phyloP scores from a whole-genome alignment of 2,888 invertebrate species.

The Galerucella calmariensis region DNA sequence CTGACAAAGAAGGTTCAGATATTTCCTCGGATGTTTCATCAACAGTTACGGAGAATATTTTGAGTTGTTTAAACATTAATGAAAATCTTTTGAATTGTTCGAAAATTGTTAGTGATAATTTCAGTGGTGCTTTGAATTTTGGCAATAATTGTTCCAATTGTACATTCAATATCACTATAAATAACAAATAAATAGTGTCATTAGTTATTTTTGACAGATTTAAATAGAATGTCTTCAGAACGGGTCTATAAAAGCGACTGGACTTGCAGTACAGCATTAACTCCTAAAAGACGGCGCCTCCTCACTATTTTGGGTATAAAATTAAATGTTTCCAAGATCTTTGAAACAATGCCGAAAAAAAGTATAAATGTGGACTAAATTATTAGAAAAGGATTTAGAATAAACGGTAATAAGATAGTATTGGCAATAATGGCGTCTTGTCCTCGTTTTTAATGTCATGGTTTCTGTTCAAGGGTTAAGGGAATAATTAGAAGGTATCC shows the following conservation, averaged over 20 bases:
- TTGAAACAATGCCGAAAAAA: conserved; percentile 22
- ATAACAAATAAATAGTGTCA: no score
- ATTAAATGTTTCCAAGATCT: conserved; percentile 29
- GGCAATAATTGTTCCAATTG: no score
- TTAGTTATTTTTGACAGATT: background rate
- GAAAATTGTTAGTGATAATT: no score
- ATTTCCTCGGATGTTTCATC: no score
- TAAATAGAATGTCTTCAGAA: background rate
- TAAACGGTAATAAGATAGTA: conserved; percentile 29
- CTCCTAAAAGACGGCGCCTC: conserved; percentile 28
- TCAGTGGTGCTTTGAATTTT: no score
- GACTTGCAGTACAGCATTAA: conserved; percentile 14
- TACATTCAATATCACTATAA: no score
- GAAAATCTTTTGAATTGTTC: no score
- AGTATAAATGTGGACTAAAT: conserved; percentile 27
- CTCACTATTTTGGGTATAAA: conserved; percentile 30
- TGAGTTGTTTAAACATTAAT: no score
- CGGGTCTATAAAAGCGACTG: conserved; percentile 2
- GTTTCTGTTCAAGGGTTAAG: conserved; percentile 11
- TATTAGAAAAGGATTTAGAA: conserved; percentile 23
- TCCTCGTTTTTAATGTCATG: conserved; percentile 10
- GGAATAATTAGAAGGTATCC: conserved; percentile 20
- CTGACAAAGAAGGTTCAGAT: no score
- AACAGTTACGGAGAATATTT: no score
- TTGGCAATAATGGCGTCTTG: conserved; percentile 31